phyloP scores from a whole-genome alignment of 37 sponge, comb jelly and placozoan genomes.

The Eunapius fragilis region DNA sequence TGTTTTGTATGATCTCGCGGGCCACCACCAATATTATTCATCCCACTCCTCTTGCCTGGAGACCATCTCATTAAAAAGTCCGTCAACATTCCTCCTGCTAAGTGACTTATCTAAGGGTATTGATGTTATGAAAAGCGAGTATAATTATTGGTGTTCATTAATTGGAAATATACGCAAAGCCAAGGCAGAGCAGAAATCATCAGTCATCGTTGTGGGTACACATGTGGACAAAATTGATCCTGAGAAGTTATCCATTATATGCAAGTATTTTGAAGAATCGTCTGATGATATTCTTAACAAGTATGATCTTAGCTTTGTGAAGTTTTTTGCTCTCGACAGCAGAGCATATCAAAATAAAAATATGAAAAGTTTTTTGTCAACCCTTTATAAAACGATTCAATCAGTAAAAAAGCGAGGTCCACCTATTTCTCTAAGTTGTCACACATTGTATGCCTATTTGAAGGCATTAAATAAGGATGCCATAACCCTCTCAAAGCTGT shows the following conservation, averaged over 20 bases:
- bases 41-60: slow-evolving; percentile 24
- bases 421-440: background rate
- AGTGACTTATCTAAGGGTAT: slow-evolving; percentile 25
- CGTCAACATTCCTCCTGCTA: slow-evolving; percentile 28
- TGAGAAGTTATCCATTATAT: too few relatives aligned
- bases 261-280: too few relatives aligned
- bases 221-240: slow-evolving; percentile 2
- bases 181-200: background rate
- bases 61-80: background rate
- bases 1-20: slow-evolving; percentile 37
- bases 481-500: background rate
- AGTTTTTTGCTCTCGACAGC: too few relatives aligned
- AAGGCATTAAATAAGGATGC: background rate
- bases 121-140: background rate
- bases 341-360: too few relatives aligned
- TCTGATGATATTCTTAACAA: too few relatives aligned
- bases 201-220: slow-evolving; percentile 32
- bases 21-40: slow-evolving; percentile 29
- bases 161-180: background rate
- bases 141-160: slow-evolving; percentile 19
- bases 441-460: slow-evolving; percentile 14
- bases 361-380: too few relatives aligned
- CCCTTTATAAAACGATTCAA: too few relatives aligned
- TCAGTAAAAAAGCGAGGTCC: too few relatives aligned
- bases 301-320: too few relatives aligned